Conservation (phyloP, 2,113 vertebrate genomes). For the Lagopus muta region DNA sequence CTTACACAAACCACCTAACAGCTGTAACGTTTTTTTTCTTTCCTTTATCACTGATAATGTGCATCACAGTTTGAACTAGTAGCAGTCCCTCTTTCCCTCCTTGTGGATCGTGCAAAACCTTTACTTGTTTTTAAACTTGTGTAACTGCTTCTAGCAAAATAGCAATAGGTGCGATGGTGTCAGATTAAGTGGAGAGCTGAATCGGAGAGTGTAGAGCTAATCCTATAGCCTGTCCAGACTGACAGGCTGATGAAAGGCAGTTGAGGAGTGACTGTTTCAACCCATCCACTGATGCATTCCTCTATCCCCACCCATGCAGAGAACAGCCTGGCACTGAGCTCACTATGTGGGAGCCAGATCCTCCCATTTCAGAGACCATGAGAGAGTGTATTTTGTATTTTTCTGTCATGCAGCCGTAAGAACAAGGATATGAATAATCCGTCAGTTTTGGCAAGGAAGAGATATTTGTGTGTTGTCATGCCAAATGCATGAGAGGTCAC, state of each 20-base stretch:
- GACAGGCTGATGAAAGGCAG: neutral
- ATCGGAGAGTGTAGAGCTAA: neutral
- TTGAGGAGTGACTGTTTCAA: neutral
- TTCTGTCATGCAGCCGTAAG: neutral
- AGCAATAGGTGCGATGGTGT: neutral
- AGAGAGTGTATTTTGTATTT: neutral
- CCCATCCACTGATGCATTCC: neutral
- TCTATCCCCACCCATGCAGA: neutral
- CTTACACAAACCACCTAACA: neutral
- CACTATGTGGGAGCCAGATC: neutral
- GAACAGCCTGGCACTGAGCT: neutral
- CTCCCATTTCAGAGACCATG: neutral
- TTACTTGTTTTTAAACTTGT: neutral
- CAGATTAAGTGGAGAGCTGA: neutral
- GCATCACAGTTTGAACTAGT: neutral
- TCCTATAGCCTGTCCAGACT: neutral
- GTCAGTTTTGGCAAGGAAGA: neutral
- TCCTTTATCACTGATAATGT: neutral
- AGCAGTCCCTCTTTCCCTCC: neutral
- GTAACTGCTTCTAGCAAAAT: neutral
- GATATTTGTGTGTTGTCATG: neutral
- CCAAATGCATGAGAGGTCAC: neutral
- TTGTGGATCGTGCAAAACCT: neutral
- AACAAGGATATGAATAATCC: neutral
- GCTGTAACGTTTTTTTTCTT: neutral